Evolutionary conservation across 2,888 invertebrate genomes (phyloP).

Genomic region (Brachylomia viminalis): DNA sequence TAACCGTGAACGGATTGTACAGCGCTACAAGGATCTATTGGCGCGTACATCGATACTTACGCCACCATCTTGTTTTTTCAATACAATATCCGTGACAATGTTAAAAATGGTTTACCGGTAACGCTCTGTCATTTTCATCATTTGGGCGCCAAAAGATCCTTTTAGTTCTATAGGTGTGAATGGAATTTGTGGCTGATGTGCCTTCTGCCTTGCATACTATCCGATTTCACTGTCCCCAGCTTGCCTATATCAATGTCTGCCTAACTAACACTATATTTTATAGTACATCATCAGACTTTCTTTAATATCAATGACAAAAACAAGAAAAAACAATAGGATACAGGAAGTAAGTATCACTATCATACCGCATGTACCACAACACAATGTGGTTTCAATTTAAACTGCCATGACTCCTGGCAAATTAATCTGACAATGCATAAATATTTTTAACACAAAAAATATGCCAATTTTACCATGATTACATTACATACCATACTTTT

Average conservation of each 20-base stretch:
- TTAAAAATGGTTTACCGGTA: not conserved
- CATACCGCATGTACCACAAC: conserved; percentile 12
- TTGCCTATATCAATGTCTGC: not conserved
- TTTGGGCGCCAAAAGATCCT: not conserved
- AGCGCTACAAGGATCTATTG: not conserved
- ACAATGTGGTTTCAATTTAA: conserved; percentile 15
- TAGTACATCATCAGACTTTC: conserved; percentile 37
- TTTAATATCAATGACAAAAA: conserved; percentile 11
- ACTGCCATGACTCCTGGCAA: not conserved
- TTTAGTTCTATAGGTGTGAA: not conserved
- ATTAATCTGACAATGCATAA: not conserved
- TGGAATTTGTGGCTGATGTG: not conserved
- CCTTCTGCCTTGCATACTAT: not conserved
- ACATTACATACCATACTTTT: not conserved
- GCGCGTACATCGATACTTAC: not conserved
- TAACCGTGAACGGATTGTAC: not conserved
- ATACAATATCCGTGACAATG: not conserved
- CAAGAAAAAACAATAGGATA: not conserved
- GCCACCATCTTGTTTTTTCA: not conserved
- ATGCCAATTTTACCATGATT: conserved; percentile 21
- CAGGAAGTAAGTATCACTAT: not conserved
- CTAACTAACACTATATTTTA: conserved; percentile 11
- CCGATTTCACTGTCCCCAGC: not conserved
- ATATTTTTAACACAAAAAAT: conserved; percentile 9
- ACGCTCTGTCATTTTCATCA: not conserved